These are phyloP conservation scores for Erethizon dorsatum DNA, from an alignment of 2,797 vertebrate species.

Conservation along the genomic window DNA sequence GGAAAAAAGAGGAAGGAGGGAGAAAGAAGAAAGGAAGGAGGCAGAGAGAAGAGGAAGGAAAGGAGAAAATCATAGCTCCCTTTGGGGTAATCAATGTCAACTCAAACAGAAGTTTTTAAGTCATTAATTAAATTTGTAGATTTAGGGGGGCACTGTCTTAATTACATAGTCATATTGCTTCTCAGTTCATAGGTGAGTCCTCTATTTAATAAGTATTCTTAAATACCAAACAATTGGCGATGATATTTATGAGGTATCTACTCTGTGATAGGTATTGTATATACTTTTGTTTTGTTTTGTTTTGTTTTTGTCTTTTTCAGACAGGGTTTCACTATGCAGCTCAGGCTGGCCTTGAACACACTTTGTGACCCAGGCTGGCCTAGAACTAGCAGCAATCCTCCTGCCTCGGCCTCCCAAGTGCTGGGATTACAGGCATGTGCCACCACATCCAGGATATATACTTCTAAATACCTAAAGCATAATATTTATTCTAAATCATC, in stretches of 20 bases:
- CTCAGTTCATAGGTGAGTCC: constrained; percentile 7
- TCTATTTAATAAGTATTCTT: constrained; percentile 35
- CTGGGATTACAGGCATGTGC: not conserved
- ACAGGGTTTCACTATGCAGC: not conserved
- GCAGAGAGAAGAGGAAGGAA: no score
- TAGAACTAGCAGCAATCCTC: not conserved
- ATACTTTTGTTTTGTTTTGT: not conserved
- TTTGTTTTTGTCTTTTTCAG: not conserved
- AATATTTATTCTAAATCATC: not conserved
- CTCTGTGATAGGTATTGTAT: not conserved
- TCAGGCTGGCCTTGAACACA: not conserved
- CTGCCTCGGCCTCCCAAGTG: not conserved
- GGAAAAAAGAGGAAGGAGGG: not conserved
- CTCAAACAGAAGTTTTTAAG: not conserved
- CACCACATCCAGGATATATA: not conserved
- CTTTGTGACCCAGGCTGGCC: not conserved
- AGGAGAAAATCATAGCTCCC: not conserved
- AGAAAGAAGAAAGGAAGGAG: not conserved
- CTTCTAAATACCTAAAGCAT: constrained; percentile 40
- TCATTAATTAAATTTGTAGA: not conserved
- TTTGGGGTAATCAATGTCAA: constrained; percentile 10
- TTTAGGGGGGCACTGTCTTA: not conserved
- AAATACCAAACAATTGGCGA: not conserved
- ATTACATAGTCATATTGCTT: constrained; percentile 4
- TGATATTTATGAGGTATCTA: constrained; percentile 17